Evolutionary conservation across 2,113 vertebrate species (phyloP), one percentile per base, ranked within the genome.

Genomic region (Gadus chalcogrammus): DNA sequence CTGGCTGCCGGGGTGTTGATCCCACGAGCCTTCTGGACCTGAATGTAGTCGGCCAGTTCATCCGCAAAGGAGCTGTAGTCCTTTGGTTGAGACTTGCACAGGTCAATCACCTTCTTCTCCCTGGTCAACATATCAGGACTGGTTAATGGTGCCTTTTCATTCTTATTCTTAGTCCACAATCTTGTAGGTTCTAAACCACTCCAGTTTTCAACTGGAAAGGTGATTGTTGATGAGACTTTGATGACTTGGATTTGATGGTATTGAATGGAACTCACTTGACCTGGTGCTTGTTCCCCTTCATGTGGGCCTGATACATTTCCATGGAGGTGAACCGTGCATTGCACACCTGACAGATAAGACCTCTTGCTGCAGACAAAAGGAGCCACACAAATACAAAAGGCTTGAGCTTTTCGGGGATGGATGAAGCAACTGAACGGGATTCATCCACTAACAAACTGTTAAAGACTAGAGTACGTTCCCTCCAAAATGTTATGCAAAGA

Each of bases 251-350:
- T 13, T 55, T 42, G 4, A 7, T 1, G 53, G 17, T 66, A 52
- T 5, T 15, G 2, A 53, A 16, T 18, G 53, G 31, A 22, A 80
- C 86, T 92, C 88, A 95, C 94, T 90, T 93, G 35, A 73, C 73
- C 38, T 89, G 84, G 80, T 97, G 94, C 68, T 95, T 94, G 84
- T 81, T 93, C 77, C 90, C 91, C 83, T 93, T 89, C 88, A 94
- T 83, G 55, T 96, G 96, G 35, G 88, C 89, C 82, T 88, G 90
- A 79, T 93, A 95, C 73, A 87, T 92, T 80, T 94, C 90, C 89
- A 89, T 85, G 8, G 93, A 95, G 67, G 86, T 89, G 72, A 95
- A 89, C 3, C 78, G 81, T 56, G 93, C 4, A 6, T 82, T 83
- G 82, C 92, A 95, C 15, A 93, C 65, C 1, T 81, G 73, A 68